Evolutionary conservation across 2,113 vertebrate species (phyloP).

Genomic region (Pyxicephalus adspersus): DNA sequence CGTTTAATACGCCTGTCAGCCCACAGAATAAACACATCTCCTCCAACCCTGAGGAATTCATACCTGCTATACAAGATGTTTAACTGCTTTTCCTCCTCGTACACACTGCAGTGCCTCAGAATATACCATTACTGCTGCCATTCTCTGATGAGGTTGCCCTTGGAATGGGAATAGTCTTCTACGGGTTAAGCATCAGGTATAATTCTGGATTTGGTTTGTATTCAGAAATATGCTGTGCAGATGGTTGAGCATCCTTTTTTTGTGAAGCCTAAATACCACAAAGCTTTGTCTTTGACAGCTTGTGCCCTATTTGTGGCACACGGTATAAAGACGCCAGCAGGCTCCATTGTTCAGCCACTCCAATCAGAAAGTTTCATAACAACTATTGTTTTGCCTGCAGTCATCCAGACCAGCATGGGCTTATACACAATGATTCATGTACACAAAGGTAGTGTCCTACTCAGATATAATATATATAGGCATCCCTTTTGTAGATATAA

Average conservation of each 20-base stretch:
- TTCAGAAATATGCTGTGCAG: conserved; percentile 36
- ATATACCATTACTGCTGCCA: not conserved
- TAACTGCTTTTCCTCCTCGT: conserved; percentile 16
- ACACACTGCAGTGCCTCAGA: not conserved
- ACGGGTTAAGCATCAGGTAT: conserved; percentile 26
- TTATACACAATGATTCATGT: conserved; percentile 24
- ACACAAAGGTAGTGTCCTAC: not conserved
- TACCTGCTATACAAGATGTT: not conserved
- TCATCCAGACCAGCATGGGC: not conserved
- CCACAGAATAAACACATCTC: conserved; percentile 45
- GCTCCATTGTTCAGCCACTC: conserved; percentile 35
- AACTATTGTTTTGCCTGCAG: conserved; percentile 26
- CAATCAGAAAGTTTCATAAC: conserved; percentile 21
- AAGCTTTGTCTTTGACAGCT: conserved; percentile 35
- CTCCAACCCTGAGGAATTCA: conserved; percentile 18
- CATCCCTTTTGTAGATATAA: not conserved
- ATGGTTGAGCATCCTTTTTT: conserved; percentile 36
- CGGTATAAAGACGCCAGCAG: conserved; percentile 33
- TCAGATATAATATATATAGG: not conserved
- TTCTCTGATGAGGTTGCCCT: not conserved
- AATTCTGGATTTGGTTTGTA: conserved; percentile 19
- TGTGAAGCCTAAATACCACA: conserved; percentile 42
- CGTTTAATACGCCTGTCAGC: conserved; percentile 52
- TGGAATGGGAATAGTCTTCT: not conserved
- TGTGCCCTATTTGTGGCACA: conserved; percentile 30